phyloP scores from a whole-genome alignment of 2,113 vertebrate genomes.

The Rhinichthys klamathensis region DNA sequence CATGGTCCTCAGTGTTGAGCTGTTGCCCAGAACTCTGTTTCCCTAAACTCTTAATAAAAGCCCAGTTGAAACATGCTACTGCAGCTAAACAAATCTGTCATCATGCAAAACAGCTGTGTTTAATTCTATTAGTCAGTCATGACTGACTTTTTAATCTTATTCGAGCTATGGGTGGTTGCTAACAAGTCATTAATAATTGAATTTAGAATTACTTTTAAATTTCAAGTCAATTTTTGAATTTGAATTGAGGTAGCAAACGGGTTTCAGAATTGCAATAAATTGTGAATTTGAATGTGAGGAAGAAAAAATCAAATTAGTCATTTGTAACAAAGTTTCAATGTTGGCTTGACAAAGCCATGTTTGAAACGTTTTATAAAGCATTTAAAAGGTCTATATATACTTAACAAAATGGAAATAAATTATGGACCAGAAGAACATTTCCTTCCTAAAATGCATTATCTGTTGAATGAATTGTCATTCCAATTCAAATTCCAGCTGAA shows the following conservation, averaged over 20 bases:
- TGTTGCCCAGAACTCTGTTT: constrained; percentile 48
- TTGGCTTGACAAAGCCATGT: too few species aligned
- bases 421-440: too few species aligned
- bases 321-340: too few species aligned
- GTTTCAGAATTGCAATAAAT: neutral
- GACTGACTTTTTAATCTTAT: constrained; percentile 39
- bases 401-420: too few species aligned
- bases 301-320: neutral
- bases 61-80: constrained; percentile 62
- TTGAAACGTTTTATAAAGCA: too few species aligned
- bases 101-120: neutral
- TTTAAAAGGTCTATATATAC: too few species aligned
- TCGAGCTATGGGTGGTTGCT: neutral
- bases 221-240: neutral
- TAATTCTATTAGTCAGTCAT: neutral
- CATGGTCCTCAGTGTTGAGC: constrained; percentile 53
- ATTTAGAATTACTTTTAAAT: neutral
- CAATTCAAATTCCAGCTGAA: too few species aligned
- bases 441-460: too few species aligned
- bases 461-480: too few species aligned
- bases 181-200: neutral
- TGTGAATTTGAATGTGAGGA: neutral
- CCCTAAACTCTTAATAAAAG: constrained; percentile 30
- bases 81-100: constrained; percentile 67
- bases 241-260: neutral